Conservation (phyloP, 2,113 vertebrate genomes). For the Phylloscopus trochiloides region DNA sequence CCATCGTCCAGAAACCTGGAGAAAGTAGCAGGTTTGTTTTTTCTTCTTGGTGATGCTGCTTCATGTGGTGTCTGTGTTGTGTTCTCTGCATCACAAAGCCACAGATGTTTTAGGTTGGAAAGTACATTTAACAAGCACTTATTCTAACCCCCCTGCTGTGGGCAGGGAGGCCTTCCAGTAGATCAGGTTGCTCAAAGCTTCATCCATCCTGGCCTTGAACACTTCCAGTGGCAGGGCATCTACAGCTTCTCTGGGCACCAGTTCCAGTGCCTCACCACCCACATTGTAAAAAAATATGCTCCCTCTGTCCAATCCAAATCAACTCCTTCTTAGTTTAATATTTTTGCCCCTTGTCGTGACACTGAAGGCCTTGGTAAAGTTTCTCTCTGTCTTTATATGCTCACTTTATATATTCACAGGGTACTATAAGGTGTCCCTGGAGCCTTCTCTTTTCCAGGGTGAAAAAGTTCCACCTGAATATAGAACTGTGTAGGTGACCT, state of each 20-base stretch:
- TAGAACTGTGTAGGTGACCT: fast-evolving
- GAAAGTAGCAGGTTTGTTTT: background rate
- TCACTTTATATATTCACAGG: background rate
- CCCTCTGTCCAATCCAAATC: background rate
- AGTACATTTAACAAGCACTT: background rate
- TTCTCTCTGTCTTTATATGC: background rate
- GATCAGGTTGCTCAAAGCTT: background rate
- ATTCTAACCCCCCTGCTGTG: background rate
- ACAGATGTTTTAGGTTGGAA: background rate
- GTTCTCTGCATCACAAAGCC: background rate
- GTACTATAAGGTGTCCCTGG: background rate
- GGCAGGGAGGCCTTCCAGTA: background rate
- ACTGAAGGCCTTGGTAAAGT: background rate
- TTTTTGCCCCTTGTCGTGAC: background rate
- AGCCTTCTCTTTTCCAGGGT: background rate
- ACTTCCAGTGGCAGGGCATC: too few relatives aligned
- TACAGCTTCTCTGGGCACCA: background rate
- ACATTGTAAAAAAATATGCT: background rate
- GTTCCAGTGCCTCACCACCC: background rate
- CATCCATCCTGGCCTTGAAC: background rate
- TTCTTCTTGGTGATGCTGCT: background rate
- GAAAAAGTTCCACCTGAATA: background rate
- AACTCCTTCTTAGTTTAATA: background rate
- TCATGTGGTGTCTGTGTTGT: background rate
- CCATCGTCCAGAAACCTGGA: background rate